Evolutionary conservation across 64 coral and sea anemone genomes (phyloP).

Genomic region (Cladopsammia gracilis): DNA sequence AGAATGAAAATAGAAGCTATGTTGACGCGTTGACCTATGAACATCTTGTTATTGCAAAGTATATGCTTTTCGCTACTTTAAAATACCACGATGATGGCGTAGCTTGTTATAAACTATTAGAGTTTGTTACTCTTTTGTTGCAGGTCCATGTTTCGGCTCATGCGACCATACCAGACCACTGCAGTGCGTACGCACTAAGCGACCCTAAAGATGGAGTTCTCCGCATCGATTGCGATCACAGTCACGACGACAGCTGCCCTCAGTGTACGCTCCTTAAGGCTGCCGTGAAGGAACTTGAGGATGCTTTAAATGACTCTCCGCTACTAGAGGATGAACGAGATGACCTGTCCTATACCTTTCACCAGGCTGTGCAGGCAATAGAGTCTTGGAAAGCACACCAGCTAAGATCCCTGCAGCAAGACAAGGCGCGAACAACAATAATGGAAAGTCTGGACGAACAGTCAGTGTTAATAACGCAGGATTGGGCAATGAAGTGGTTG

Average conservation of each 20-base stretch:
- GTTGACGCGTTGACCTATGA: too few relatives aligned
- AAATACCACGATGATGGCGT: background rate
- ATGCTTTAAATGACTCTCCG: background rate
- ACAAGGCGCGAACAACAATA: background rate
- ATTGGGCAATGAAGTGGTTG: conserved; percentile 47
- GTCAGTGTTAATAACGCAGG: conserved; percentile 12
- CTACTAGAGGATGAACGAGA: conserved; percentile 26
- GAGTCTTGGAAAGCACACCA: conserved; percentile 46
- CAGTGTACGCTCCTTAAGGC: conserved; percentile 34
- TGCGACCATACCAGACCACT: too few relatives aligned
- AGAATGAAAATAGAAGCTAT: too few relatives aligned
- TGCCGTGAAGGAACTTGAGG: conserved; percentile 14
- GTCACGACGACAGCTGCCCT: conserved; percentile 29
- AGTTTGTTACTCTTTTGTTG: too few relatives aligned
- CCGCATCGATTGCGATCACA: conserved; percentile 10
- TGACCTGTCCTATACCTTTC: background rate
- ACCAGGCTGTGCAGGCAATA: background rate
- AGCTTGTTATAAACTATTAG: too few relatives aligned
- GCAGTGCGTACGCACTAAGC: too few relatives aligned
- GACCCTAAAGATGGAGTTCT: too few relatives aligned
- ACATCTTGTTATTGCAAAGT: too few relatives aligned
- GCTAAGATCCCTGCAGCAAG: conserved; percentile 39
- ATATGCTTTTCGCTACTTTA: background rate
- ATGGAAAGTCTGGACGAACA: background rate
- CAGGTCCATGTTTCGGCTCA: too few relatives aligned